phyloP scores from a whole-genome alignment of 2,888 invertebrate species.

The Thyatira batis region DNA sequence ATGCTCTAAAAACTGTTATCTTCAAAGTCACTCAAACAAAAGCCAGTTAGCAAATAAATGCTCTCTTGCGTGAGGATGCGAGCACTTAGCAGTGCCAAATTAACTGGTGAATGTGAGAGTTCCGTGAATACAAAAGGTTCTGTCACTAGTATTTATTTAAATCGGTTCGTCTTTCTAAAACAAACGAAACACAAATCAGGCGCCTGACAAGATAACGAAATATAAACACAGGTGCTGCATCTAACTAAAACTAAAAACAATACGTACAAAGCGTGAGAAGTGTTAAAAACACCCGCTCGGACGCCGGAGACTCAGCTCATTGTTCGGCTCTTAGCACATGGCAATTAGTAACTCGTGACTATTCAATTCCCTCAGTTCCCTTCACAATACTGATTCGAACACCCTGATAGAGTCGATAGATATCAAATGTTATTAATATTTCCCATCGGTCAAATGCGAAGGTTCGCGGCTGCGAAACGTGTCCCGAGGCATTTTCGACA shows the following conservation, averaged over 20 bases:
- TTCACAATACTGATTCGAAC: neutral
- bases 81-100: neutral
- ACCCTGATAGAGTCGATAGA: neutral
- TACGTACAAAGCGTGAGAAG: conserved; percentile 54
- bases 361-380: conserved; percentile 20
- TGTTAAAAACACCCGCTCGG: conserved; percentile 40
- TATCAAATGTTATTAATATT: neutral
- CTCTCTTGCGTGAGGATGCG: neutral
- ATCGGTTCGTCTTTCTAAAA: conserved; percentile 17
- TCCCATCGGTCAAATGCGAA: conserved; percentile 30
- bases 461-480: conserved; percentile 40
- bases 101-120: neutral
- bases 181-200: conserved; percentile 22
- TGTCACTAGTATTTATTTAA: conserved; percentile 5
- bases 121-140: neutral
- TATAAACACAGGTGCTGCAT: conserved; percentile 60
- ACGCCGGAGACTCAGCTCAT: conserved; percentile 26
- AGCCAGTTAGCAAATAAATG: neutral
- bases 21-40: neutral
- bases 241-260: conserved; percentile 34
- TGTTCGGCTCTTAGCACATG: conserved; percentile 50
- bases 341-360: conserved; percentile 47
- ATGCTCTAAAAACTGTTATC: neutral
- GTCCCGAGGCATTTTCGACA: conserved; percentile 44
- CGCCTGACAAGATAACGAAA: conserved; percentile 45